Conservation (phyloP, 92 coral and sea anemone species). For the Umimayanthus kanabou region DNA sequence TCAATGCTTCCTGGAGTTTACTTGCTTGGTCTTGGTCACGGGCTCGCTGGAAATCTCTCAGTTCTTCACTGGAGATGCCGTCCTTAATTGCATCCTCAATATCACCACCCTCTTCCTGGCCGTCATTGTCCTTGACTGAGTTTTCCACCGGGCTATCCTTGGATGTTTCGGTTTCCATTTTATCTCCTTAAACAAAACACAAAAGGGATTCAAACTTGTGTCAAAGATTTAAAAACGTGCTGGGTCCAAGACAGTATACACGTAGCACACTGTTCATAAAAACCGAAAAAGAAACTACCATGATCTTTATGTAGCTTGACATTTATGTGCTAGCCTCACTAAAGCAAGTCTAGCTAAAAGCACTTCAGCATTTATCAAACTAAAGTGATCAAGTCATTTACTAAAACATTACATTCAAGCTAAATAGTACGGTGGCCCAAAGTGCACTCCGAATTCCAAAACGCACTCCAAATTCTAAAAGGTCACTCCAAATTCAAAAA, state of each 20-base stretch:
- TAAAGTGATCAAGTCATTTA: too few species aligned
- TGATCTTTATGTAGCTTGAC: not conserved
- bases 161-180: not conserved
- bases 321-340: too few species aligned
- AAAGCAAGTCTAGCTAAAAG: too few species aligned
- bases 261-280: not conserved
- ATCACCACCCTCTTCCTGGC: not conserved
- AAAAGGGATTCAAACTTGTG: not conserved
- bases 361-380: too few species aligned
- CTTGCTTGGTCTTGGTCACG: slow-evolving; percentile 29
- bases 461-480: too few species aligned
- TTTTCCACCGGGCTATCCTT: not conserved
- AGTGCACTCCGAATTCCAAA: too few species aligned
- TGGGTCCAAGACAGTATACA: not conserved
- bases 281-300: not conserved
- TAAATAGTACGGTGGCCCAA: too few species aligned
- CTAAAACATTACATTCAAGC: too few species aligned
- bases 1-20: slow-evolving; percentile 1
- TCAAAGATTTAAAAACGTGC: not conserved
- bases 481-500: too few species aligned
- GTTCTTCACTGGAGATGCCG: slow-evolving; percentile 8
- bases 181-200: slow-evolving; percentile 11
- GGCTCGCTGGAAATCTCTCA: slow-evolving; percentile 29
- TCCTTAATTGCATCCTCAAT: slow-evolving; percentile 35
- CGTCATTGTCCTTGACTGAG: not conserved